Evolutionary conservation across 2,888 invertebrate species (phyloP).

Genomic region (Torymus tubicola): DNA sequence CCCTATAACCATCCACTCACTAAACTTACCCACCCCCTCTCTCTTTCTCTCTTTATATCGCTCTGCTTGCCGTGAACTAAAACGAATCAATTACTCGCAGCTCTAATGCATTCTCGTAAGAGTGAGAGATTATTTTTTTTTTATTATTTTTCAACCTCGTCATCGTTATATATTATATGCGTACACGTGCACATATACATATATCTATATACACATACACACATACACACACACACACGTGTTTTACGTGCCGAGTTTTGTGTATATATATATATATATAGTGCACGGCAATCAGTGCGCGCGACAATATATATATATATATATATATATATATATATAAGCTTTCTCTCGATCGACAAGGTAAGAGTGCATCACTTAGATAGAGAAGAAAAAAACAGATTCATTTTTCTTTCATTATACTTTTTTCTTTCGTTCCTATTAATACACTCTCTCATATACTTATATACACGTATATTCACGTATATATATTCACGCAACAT

Average conservation of each 20-base stretch:
- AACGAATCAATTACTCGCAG: conserved; percentile 42
- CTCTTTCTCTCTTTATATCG: not conserved
- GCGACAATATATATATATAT: not conserved
- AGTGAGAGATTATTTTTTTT: not conserved
- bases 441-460: no score
- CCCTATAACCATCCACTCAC: no score
- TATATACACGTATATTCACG: no score
- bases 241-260: no score
- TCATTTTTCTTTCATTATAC: not conserved
- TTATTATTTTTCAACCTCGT: conserved; percentile 23
- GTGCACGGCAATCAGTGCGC: conserved; percentile 34
- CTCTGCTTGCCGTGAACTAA: conserved; percentile 44
- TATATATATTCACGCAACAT: no score
- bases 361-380: conserved; percentile 35
- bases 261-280: conserved; percentile 36
- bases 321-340: conserved; percentile 24
- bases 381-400: not conserved
- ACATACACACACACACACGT: no score
- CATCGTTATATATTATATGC: not conserved
- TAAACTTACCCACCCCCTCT: not conserved
- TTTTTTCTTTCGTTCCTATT: not conserved
- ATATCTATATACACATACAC: no score
- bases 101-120: conserved; percentile 24
- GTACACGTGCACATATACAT: no score
- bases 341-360: conserved; percentile 16